Evolutionary conservation across 2,113 vertebrate genomes (phyloP).

Genomic region (Sylvia atricapilla): DNA sequence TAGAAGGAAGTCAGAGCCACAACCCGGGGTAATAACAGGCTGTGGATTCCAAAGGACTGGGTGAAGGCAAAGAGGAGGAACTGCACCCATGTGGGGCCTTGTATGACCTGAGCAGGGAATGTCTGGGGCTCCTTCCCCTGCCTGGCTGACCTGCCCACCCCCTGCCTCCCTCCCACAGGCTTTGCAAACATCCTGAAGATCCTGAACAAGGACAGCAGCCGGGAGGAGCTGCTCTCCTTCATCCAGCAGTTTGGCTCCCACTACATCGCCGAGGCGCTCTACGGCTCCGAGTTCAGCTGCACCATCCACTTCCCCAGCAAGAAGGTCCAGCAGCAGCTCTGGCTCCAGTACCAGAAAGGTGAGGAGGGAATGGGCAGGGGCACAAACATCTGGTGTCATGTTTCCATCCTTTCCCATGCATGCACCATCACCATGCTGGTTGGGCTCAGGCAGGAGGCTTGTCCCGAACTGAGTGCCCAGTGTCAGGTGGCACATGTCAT

Average conservation of each 20-base stretch:
- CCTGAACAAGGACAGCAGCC: constrained; percentile 88
- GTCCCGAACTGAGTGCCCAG: neutral
- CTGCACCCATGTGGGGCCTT: rapidly evolving
- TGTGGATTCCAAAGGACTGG: neutral
- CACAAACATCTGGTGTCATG: rapidly evolving
- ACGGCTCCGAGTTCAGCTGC: constrained; percentile 94
- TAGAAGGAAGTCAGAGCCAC: neutral
- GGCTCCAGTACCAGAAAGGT: constrained; percentile 99
- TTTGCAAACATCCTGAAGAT: constrained; percentile 94
- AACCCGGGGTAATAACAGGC: neutral
- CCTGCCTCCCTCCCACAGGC: constrained; percentile 68
- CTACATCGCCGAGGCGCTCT: constrained; percentile 92
- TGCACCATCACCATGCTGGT: rapidly evolving
- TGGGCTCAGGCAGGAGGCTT: neutral
- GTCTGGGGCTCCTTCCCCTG: neutral
- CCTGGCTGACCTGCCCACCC: neutral
- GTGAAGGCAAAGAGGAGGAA: neutral
- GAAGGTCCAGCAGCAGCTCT: constrained; percentile 97
- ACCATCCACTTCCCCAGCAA: constrained; percentile 97
- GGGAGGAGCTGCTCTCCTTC: constrained; percentile 91
- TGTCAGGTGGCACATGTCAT: rapidly evolving
- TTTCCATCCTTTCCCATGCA: neutral
- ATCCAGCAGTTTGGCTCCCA: constrained; percentile 92
- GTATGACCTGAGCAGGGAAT: neutral
- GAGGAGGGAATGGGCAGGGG: constrained; percentile 14